Conservation (phyloP, 1,140 invertebrate genomes). For the Caenorhabditis latens region DNA sequence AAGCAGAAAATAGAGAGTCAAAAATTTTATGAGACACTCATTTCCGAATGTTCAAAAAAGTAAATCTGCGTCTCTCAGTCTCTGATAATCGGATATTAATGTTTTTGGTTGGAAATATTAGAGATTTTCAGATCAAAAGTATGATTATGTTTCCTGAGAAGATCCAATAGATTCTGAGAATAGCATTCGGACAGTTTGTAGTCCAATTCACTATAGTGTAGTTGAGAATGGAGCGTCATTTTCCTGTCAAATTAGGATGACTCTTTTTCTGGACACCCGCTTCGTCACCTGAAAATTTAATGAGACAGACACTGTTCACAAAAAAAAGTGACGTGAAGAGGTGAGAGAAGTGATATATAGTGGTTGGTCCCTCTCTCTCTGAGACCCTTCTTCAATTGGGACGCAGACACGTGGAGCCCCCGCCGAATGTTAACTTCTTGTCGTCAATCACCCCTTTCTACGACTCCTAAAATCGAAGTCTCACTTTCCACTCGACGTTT, state of each 20-base stretch:
- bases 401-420: conserved; percentile 45
- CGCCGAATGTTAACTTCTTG: conserved; percentile 34
- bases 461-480: not conserved
- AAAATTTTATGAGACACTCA: conserved; percentile 29
- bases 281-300: not conserved
- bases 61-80: not conserved
- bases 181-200: no score
- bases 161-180: no score
- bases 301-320: conserved; percentile 4
- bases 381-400: not conserved
- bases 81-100: not conserved
- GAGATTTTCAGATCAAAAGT: not conserved
- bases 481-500: not conserved
- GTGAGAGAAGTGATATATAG: not conserved
- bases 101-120: not conserved
- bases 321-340: conserved; percentile 28
- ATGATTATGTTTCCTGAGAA: not conserved
- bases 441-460: conserved; percentile 43
- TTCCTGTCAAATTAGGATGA: no score
- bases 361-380: not conserved
- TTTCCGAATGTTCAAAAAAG: conserved; percentile 21
- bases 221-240: no score
- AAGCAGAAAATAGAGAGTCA: not conserved
- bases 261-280: not conserved
- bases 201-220: no score